Evolutionary conservation across 2,113 vertebrate species (phyloP).

Genomic region (Orycteropus afer): DNA sequence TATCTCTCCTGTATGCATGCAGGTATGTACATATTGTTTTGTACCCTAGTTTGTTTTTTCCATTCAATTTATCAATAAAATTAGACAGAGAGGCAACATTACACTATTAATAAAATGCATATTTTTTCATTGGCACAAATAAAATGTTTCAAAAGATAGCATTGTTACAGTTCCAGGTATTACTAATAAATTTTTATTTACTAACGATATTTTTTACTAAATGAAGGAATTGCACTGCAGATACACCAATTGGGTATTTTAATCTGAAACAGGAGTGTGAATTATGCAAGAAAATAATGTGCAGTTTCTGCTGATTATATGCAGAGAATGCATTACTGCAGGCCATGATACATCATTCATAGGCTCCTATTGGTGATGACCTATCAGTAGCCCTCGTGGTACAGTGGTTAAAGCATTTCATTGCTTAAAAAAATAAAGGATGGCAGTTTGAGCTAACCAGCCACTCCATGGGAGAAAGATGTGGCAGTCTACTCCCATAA

Average conservation of each 20-base stretch:
- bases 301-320: background rate
- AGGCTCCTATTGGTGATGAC: background rate
- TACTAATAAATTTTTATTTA: slow-evolving; percentile 45
- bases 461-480: too few relatives aligned
- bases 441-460: too few relatives aligned
- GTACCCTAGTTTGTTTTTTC: background rate
- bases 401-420: background rate
- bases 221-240: slow-evolving; percentile 12
- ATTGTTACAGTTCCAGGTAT: slow-evolving; percentile 16
- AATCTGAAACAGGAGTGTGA: background rate
- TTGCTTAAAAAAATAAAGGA: too few relatives aligned
- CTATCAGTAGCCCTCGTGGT: background rate
- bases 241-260: slow-evolving; percentile 15
- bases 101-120: background rate
- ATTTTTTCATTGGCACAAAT: slow-evolving; percentile 32
- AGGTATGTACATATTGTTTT: background rate
- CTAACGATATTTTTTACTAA: slow-evolving; percentile 1
- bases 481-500: too few relatives aligned
- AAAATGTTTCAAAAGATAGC: slow-evolving; percentile 41
- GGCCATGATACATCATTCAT: background rate
- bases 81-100: background rate
- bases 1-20: background rate
- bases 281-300: slow-evolving; percentile 7
- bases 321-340: slow-evolving; percentile 10
- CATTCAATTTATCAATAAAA: slow-evolving; percentile 37